Base-by-base conservation (phyloP, 2,888 invertebrate species). In the Yponomeuta malinellus region DNA sequence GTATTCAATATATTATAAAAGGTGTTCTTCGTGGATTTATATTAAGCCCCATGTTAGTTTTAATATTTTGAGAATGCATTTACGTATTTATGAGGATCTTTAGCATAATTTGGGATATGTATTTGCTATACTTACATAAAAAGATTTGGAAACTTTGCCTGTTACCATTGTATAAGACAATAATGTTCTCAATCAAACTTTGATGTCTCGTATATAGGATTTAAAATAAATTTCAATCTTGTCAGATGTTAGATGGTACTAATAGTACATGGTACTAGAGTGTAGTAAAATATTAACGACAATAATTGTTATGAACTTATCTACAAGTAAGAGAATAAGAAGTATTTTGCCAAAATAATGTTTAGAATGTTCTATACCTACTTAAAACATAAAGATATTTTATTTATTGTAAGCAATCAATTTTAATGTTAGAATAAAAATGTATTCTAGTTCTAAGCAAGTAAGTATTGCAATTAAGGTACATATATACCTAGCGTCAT, bases 331-430 rank as follows among this genome's bases (percentile, higher is more conserved):
- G 15, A 59, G 12, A 8, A 10, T 29, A 29, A 64, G 33, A 65
- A 65, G 31, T 65, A 65, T 65, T 65, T 65, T 65, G 65, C 65
- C 65, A 65, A 65, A 65, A 31, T 65, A 65, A 65, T 65, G 33
- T 65, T 65, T 31, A 9, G 63, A 63, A 43, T 5, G 43, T 43
- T 43, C 43, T 23, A 23, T 23, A 23, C 23, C 23, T 43, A 43
- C 43, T 43, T 43, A 43, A 3, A 43, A 8, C 43, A 43, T 5
- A 43, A 43, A 43, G 6, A 43, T 43, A 43, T 43, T 43, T 43
- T 43, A 43, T 43, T 43, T 43, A 43, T 8, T 43, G 6, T 43
- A 43, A 43, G 43, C 43, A 43, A 43, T 43, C 43, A 43, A 43
- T 43, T 43, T 43, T 43, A 43, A 43, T 43, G 1, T 43, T 43